Base-by-base conservation (phyloP, 2,797 vertebrate genomes). In the Acanthurus leucopareius region DNA sequence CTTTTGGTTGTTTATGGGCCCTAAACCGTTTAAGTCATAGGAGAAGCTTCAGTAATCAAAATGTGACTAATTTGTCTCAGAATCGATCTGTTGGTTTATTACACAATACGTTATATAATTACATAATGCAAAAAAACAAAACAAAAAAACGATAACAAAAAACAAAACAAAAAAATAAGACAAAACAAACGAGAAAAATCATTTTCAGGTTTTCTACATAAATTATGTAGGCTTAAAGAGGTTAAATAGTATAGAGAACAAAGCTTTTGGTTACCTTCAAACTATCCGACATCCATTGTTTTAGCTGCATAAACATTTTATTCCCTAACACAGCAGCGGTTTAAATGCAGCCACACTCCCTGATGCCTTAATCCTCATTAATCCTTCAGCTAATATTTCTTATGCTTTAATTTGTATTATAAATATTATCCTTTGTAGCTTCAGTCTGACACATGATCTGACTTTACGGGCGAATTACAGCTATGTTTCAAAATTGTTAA, bases 351-450 rank as follows among this genome's bases (percentile, higher is more conserved):
- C 40, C 59, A 53, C 66, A 63, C 56, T 54, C 71, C 64, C 0
- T 61, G 67, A 22, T 57, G 28, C 73, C 66, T 74, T 62, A 42
- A 73, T 69, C 72, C 40, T 35, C 69, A 61, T 25, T 61, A 61
- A 61, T 61, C 59, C 59, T 45, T 9, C 7, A n/a, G 40, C 14
- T 45, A 16, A 5, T 56, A 40, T 22, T 57, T 58, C n/a, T 49
- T 14, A 20, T 44, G 11, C 13, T 48, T 62, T 67, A 10, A 59
- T 52, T 28, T 14, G 38, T 10, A 52, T 71, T 38, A 45, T 60
- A 51, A 70, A 47, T 63, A 72, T n/a, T 10, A 35, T 19, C 19
- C 7, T 70, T 61, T 63, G 38, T 44, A 59, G 22, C 54, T 42
- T 17, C 8, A 25, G 44, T 28, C 19, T 44, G n/a, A n/a, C 20